Evolutionary conservation across 2,888 invertebrate genomes (phyloP).

Genomic region (Caenorhabditis virilis): DNA sequence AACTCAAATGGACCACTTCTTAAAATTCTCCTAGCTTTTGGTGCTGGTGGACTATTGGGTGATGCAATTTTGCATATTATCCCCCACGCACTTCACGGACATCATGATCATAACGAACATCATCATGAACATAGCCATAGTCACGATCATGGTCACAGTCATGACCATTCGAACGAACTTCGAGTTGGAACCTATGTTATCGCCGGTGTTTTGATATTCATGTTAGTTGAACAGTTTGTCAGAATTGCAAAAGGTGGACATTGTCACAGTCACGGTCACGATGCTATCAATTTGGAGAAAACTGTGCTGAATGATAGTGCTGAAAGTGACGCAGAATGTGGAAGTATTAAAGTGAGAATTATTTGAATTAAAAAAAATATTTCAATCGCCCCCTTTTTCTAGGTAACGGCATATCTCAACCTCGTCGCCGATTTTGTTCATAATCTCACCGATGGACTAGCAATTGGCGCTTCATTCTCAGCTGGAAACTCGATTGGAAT

Average conservation of each 20-base stretch:
- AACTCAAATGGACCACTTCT: constrained; percentile 79
- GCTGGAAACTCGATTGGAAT: constrained; percentile 48
- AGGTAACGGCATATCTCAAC: constrained; percentile 90
- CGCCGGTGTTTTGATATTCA: constrained; percentile 56
- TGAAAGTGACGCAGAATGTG: too few relatives aligned
- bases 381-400: constrained; percentile 68
- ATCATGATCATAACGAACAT: constrained; percentile 61
- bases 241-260: constrained; percentile 81
- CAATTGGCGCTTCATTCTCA: constrained; percentile 86
- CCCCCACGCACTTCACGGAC: constrained; percentile 79
- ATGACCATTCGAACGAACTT: constrained; percentile 24
- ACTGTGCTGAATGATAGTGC: too few relatives aligned
- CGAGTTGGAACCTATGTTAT: constrained; percentile 21
- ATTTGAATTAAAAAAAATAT: not conserved
- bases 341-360: too few relatives aligned
- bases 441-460: constrained; percentile 97
- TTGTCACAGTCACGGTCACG: constrained; percentile 73
- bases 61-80: constrained; percentile 98
- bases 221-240: constrained; percentile 82
- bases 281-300: too few relatives aligned
- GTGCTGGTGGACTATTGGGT: constrained; percentile 84
- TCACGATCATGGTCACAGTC: constrained; percentile 7
- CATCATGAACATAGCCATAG: constrained; percentile 69
- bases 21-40: constrained; percentile 84
- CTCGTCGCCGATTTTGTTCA: constrained; percentile 96